Evolutionary conservation across 2,888 invertebrate genomes (phyloP), one percentile per base, ranked within the genome.

Genomic region (Eulithis testata): DNA sequence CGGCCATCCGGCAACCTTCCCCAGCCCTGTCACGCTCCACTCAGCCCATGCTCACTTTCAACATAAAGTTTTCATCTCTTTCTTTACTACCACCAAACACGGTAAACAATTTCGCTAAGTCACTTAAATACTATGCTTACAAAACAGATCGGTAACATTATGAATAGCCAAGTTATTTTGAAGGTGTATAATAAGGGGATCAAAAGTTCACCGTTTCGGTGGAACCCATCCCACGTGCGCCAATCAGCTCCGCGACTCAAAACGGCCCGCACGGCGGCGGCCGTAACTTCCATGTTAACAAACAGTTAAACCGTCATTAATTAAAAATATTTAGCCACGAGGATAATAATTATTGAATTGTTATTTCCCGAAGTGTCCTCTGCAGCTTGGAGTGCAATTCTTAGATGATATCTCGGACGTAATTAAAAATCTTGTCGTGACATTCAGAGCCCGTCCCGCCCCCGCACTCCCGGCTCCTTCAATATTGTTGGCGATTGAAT

Each of bases 371-470:
- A 88, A 87, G 87, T 88, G 88, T 87, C 86, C 83, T 82, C 77
- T 84, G 88, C 85, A 82, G 85, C 84, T 84, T 83, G 81, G 85
- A 86, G 83, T 82, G 85, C 86, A 86, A 83, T 86, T 87, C 86
- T 88, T 87, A 91, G 93, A 93, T 93, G 88, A 91, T 93, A 93
- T 93, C 93, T 89, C 77, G 76, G 83, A 86, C 89, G 91, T 93
- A 93, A 93, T 93, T 93, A 93, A 93, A 93, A 93, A 93, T 93
- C 84, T 91, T 93, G 92, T 93, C 93, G 93, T 93, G 93, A 93
- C 93, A 93, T 92, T 93, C 91, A 90, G 90, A 86, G 86, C 84
- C 84, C 85, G 82, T 86, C 90, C 89, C 90, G 87, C 91, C 92
- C 84, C 91, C 91, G 87, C 91, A 86, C 88, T 86, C 87, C 82